Percentiles rank a stretch among this genome's conserved stretches.
These are phyloP conservation scores for Pseudopleuronectes americanus DNA, from an alignment of 2,797 vertebrate species.

Conservation along the genomic window DNA sequence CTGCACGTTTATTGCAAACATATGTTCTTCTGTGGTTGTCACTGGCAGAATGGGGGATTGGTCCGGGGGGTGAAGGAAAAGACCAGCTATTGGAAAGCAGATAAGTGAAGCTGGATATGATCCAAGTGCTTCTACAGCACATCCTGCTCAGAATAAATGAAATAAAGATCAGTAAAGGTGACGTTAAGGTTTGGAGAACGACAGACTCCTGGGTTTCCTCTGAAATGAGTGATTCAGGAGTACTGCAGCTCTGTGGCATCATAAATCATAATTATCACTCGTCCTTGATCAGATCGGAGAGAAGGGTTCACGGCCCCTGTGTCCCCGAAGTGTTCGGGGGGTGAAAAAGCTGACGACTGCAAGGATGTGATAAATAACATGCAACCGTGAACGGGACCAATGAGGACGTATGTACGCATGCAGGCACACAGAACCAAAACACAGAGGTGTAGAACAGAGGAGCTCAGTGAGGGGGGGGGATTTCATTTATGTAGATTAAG, in stretches of 20 bases:
- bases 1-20: slow-evolving; percentile 58
- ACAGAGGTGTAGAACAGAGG: slow-evolving; percentile 9
- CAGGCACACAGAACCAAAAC: slow-evolving; percentile 38
- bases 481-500: slow-evolving; percentile 22
- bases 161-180: slow-evolving; percentile 42
- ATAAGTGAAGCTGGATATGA: slow-evolving; percentile 41
- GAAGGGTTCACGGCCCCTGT: slow-evolving; percentile 34
- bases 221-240: slow-evolving; percentile 39
- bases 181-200: slow-evolving; percentile 20
- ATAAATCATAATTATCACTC: slow-evolving; percentile 55
- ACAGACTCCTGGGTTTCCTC: slow-evolving; percentile 19
- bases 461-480: background rate
- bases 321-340: slow-evolving; percentile 21
- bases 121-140: slow-evolving; percentile 34
- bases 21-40: slow-evolving; percentile 47
- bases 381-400: slow-evolving; percentile 32
- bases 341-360: slow-evolving; percentile 35
- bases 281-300: slow-evolving; percentile 47
- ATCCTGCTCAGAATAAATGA: slow-evolving; percentile 35
- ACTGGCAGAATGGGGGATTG: slow-evolving; percentile 35
- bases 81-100: slow-evolving; percentile 35
- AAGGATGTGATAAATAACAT: slow-evolving; percentile 47
- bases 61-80: slow-evolving; percentile 16
- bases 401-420: slow-evolving; percentile 9
- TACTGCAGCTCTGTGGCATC: slow-evolving; percentile 11